phyloP scores from a whole-genome alignment of 2,888 invertebrate species.

The Branchipolynoe longqiensis region DNA sequence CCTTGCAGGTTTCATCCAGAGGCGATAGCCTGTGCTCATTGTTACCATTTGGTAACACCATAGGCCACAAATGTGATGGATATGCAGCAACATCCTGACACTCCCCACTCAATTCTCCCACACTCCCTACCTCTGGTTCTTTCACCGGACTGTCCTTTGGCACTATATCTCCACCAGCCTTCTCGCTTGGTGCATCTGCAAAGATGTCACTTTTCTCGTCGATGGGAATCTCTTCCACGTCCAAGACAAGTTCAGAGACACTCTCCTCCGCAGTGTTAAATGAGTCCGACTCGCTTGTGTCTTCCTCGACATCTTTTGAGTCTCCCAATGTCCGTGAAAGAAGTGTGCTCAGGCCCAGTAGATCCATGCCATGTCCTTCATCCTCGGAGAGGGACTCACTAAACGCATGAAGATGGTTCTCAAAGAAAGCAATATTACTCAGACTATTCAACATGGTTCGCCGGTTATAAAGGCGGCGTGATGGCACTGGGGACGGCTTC shows the following conservation, averaged over 20 bases:
- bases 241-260: conserved; percentile 17
- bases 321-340: background rate
- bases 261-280: conserved; percentile 21
- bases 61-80: conserved; percentile 21
- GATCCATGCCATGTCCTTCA: background rate
- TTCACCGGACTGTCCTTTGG: too few species aligned
- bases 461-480: conserved; percentile 71
- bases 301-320: background rate
- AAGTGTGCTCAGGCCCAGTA: conserved; percentile 7
- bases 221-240: conserved; percentile 21
- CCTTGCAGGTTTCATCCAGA: background rate
- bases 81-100: conserved; percentile 13
- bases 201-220: background rate
- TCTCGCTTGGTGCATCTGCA: conserved; percentile 7
- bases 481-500: conserved; percentile 66
- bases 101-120: background rate
- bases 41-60: background rate
- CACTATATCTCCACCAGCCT: too few species aligned
- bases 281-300: background rate
- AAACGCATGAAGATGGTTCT: conserved; percentile 9
- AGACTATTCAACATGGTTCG: background rate
- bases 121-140: background rate
- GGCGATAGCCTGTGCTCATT: background rate
- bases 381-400: background rate
- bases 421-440: conserved; percentile 14